phyloP scores from a whole-genome alignment of 2,888 invertebrate species.

The Drosophila melanosoma region DNA sequence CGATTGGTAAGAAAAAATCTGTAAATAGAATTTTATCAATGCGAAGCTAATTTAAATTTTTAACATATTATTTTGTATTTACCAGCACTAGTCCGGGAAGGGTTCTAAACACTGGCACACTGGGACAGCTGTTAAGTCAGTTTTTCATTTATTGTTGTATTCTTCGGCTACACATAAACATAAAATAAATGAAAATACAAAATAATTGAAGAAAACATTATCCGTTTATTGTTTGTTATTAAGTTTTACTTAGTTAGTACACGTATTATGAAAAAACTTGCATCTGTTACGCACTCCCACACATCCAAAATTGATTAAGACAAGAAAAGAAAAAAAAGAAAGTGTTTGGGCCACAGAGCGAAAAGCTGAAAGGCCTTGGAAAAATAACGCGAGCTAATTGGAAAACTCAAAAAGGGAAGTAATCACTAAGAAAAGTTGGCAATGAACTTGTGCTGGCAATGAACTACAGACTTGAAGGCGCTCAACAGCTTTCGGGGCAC shows the following conservation, averaged over 20 bases:
- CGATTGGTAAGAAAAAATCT: neutral
- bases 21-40: neutral
- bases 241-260: conserved; percentile 40
- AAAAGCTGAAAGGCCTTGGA: conserved; percentile 62
- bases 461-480: conserved; percentile 68
- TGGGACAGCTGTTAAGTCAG: conserved; percentile 59
- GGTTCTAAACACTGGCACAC: conserved; percentile 44
- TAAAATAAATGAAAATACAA: conserved; percentile 60
- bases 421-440: conserved; percentile 45
- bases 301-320: conserved; percentile 49
- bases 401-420: conserved; percentile 23
- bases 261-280: conserved; percentile 50
- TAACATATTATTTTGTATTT: conserved; percentile 21
- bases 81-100: conserved; percentile 21
- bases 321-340: conserved; percentile 53
- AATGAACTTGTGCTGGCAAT: conserved; percentile 71
- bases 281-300: conserved; percentile 34
- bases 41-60: conserved; percentile 1
- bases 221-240: conserved; percentile 59
- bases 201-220: conserved; percentile 60
- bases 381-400: conserved; percentile 54
- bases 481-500: conserved; percentile 51
- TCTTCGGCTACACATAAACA: conserved; percentile 60
- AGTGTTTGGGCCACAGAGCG: conserved; percentile 49
- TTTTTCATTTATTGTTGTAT: conserved; percentile 65